A percentile compares a stretch with the other conserved stretches of the same genome.
Conservation (phyloP, 1,140 invertebrate species). For the Achatina immaculata region DNA sequence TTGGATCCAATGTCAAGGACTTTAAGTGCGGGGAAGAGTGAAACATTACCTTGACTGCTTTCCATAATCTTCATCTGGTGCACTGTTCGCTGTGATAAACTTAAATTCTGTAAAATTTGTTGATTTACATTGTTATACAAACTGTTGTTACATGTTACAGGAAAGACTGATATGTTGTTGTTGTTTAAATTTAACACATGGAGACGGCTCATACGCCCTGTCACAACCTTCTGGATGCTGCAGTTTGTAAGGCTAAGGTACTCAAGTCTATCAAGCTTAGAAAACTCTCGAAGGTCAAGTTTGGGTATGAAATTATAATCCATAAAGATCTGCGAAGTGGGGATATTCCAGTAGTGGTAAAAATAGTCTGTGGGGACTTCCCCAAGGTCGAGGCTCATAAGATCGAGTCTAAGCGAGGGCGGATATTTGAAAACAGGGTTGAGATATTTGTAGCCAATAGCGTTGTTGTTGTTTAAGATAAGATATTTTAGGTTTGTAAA, state of each 20-base stretch:
- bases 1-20: background rate
- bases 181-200: conserved; percentile 8
- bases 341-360: background rate
- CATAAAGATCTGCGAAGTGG: background rate
- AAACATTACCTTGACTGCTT: background rate
- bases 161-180: conserved; percentile 24
- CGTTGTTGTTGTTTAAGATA: conserved; percentile 22
- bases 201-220: background rate
- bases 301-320: conserved; percentile 16
- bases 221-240: conserved; percentile 6
- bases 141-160: background rate
- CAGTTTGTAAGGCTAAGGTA: conserved; percentile 1
- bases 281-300: conserved; percentile 16
- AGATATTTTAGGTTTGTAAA: conserved; percentile 25
- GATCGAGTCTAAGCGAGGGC: conserved; percentile 2
- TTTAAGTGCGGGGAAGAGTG: background rate
- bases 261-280: background rate
- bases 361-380: background rate
- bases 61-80: too few relatives aligned
- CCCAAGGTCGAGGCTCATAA: background rate
- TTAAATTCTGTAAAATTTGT: too few relatives aligned
- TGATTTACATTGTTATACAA: too few relatives aligned
- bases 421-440: background rate
- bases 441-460: background rate
- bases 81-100: too few relatives aligned